Evolutionary conservation across 2,797 vertebrate genomes (phyloP), one percentile per base, ranked within the genome.

Genomic region (Rhyacichthys aspro): DNA sequence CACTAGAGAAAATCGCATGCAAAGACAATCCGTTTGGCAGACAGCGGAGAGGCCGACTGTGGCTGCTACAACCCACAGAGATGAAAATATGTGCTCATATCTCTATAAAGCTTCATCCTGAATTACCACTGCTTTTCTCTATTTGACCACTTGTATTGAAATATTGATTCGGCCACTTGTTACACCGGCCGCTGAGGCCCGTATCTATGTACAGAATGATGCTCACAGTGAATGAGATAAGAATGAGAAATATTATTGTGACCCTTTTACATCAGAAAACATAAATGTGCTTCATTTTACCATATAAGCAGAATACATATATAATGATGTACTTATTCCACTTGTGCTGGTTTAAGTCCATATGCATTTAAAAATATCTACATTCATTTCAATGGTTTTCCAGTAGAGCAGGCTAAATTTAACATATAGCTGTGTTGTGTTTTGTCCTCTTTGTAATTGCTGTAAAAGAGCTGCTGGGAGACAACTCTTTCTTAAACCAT

Each of bases 1-100:
- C 77, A 88, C 43, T 1, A 88, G 83, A 93, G 90, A 89, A 82
- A 90, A 88, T 73, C 55, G 1, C 18, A 72, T 49, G 72, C 69
- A 56, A 55, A 55, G 59, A 76, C 70, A 53, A 64, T 74, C 43
- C 8, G 15, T 75, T 60, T 70, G 74, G 59, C 73, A 74, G 71
- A 48, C 48, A 79, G 55, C 23, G 50, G 85, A 60, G 79, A 87
- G 62, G 72, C 67, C 72, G 68, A 46, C 63, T 85, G 83, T 39
- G 59, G 53, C 66, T 3, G 28, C 19, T 41, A n/a, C 47, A 70
- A 56, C 58, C 78, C 74, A 38, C 78, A 53, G 63, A 66, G 75
- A 78, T 46, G 65, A 62, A 68, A 68, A 76, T 11, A 49, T 59
- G 44, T 28, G 44, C 59, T 76, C 61, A 59, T 43, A 54, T 77